Evolutionary conservation across 1,140 invertebrate genomes (phyloP).

Genomic region (Doryteuthis pealeii): DNA sequence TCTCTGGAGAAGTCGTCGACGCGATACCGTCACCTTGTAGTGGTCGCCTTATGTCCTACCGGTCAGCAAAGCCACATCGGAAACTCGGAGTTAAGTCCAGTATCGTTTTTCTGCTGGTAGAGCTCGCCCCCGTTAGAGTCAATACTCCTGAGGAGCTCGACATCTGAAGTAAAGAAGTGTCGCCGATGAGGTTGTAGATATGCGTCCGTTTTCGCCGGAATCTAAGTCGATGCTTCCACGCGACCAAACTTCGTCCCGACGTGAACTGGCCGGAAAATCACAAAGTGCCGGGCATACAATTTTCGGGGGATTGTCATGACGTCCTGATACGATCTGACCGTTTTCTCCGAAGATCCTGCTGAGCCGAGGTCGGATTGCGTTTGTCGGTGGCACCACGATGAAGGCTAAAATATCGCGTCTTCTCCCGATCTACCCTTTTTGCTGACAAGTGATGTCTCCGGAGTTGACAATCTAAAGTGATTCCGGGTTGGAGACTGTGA

Average conservation of each 20-base stretch:
- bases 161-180: slow-evolving; percentile 55
- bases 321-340: slow-evolving; percentile 67
- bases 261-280: slow-evolving; percentile 42
- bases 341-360: slow-evolving; percentile 86
- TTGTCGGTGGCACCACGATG: slow-evolving; percentile 85
- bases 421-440: slow-evolving; percentile 84
- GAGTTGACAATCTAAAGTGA: slow-evolving; percentile 83
- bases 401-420: slow-evolving; percentile 85
- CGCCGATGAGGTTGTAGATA: slow-evolving; percentile 78
- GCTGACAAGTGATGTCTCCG: slow-evolving; percentile 77
- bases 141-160: slow-evolving; percentile 53
- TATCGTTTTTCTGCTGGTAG: slow-evolving; percentile 63
- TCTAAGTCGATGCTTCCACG: slow-evolving; percentile 65
- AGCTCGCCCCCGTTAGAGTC: slow-evolving; percentile 37
- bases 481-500: slow-evolving; percentile 67
- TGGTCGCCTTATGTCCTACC: slow-evolving; percentile 20
- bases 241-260: slow-evolving; percentile 33
- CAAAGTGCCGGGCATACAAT: slow-evolving; percentile 81
- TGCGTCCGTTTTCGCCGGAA: slow-evolving; percentile 45
- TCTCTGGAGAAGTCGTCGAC: slow-evolving; percentile 33
- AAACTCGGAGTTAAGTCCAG: slow-evolving; percentile 78
- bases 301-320: slow-evolving; percentile 86
- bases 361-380: slow-evolving; percentile 70
- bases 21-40: slow-evolving; percentile 40
- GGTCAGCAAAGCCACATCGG: slow-evolving; percentile 72